These are phyloP conservation scores for Lapara coniferarum DNA, from an alignment of 2,888 invertebrate species.

Conservation along the genomic window DNA sequence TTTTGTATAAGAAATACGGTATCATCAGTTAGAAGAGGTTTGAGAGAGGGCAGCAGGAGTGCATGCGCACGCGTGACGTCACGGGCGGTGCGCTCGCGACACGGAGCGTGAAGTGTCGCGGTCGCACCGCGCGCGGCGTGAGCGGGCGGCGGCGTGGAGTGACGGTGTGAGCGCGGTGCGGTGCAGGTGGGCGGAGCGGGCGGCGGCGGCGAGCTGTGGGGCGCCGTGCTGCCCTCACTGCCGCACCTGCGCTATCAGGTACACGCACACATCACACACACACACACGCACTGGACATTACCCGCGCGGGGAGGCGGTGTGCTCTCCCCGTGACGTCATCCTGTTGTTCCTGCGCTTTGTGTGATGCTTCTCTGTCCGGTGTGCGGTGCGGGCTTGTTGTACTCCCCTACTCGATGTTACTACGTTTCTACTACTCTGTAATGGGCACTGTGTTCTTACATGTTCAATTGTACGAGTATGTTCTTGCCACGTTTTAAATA, in stretches of 20 bases:
- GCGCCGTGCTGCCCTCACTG: conserved; percentile 66
- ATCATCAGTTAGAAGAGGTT: neutral
- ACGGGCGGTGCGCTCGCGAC: neutral
- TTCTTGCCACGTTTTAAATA: neutral
- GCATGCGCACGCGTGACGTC: neutral
- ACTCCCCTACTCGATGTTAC: neutral
- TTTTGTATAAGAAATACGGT: no score
- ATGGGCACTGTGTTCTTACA: neutral
- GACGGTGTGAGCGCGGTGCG: conserved; percentile 29
- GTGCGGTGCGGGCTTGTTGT: conserved; percentile 30
- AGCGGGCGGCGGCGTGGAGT: conserved; percentile 1
- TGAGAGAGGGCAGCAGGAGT: neutral
- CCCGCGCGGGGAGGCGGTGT: no score
- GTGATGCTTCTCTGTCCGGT: neutral
- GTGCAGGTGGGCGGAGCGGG: conserved; percentile 48
- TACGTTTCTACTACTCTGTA: neutral
- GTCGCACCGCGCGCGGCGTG: neutral
- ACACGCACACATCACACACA: conserved; percentile 34
- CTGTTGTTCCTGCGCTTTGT: neutral
- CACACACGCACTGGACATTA: conserved; percentile 13
- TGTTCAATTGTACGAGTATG: conserved; percentile 5
- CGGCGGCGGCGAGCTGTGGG: conserved; percentile 66
- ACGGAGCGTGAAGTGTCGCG: neutral
- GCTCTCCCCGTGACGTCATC: neutral
- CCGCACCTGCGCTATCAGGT: conserved; percentile 72